A percentile compares a stretch with the other conserved stretches of the same genome.
phyloP scores from a whole-genome alignment of 2,113 vertebrate genomes.

The Pterocles orientalis region DNA sequence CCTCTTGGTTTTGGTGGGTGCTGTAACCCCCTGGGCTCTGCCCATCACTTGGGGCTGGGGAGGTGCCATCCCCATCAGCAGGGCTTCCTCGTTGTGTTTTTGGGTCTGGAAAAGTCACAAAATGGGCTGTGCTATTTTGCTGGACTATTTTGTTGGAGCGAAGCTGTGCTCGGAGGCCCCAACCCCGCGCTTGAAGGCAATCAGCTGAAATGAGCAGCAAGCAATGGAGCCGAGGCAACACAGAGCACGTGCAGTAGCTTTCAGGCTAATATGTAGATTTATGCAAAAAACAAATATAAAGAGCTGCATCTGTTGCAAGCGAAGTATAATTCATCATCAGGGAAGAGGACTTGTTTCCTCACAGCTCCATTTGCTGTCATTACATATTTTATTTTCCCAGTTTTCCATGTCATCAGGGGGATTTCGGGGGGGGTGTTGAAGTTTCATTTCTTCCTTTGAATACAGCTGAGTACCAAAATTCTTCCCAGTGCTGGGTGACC shows the following conservation, averaged over 20 bases:
- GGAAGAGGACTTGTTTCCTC: constrained; percentile 11
- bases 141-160: background rate
- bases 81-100: background rate
- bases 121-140: fast-evolving
- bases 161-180: background rate
- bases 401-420: background rate
- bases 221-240: background rate
- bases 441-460: background rate
- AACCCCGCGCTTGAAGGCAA: background rate
- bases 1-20: background rate
- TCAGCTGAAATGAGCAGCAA: background rate
- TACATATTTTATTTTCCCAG: constrained; percentile 12
- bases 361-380: background rate
- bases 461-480: background rate
- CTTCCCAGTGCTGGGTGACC: background rate
- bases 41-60: fast-evolving
- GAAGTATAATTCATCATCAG: constrained; percentile 51
- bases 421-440: background rate
- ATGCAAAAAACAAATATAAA: constrained; percentile 58
- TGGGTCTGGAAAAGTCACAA: background rate
- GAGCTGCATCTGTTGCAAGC: constrained; percentile 59
- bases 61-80: background rate
- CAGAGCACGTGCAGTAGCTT: constrained; percentile 19
- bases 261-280: constrained; percentile 63
- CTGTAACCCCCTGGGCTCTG: background rate